phyloP scores from a whole-genome alignment of 2,113 vertebrate genomes.

The Chitala chitala region DNA sequence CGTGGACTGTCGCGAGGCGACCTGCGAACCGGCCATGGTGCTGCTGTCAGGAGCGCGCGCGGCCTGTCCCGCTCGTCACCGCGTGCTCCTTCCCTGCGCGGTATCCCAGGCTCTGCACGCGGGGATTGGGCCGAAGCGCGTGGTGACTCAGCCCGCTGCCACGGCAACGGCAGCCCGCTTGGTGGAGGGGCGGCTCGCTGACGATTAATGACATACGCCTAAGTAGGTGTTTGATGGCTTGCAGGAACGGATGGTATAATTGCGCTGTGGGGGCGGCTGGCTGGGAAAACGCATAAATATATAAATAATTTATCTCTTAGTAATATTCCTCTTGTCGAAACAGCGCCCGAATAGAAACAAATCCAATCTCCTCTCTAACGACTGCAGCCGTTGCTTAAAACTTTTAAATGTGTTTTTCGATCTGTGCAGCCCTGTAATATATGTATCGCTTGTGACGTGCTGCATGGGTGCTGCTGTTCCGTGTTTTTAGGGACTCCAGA shows the following conservation, averaged over 20 bases:
- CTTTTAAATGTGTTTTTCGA: no score
- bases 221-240: slow-evolving; percentile 38
- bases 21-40: background rate
- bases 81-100: background rate
- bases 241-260: slow-evolving; percentile 36
- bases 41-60: no score
- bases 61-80: background rate
- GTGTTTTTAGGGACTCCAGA: no score
- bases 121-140: background rate
- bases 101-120: no score
- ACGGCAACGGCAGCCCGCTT: slow-evolving; percentile 17
- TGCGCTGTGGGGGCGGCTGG: slow-evolving; percentile 30
- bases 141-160: slow-evolving; percentile 30
- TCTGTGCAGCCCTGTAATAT: no score
- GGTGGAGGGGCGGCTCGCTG: slow-evolving; percentile 25
- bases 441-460: no score
- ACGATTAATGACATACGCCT: slow-evolving; percentile 35
- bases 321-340: slow-evolving; percentile 29
- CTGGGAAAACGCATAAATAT: slow-evolving; percentile 19
- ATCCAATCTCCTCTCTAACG: no score
- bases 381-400: no score
- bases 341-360: slow-evolving; percentile 38
- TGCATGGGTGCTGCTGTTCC: no score
- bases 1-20: no score
- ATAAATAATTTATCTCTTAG: slow-evolving; percentile 6